Conservation (phyloP, 2,113 vertebrate genomes). For the Archilochus colubris region DNA sequence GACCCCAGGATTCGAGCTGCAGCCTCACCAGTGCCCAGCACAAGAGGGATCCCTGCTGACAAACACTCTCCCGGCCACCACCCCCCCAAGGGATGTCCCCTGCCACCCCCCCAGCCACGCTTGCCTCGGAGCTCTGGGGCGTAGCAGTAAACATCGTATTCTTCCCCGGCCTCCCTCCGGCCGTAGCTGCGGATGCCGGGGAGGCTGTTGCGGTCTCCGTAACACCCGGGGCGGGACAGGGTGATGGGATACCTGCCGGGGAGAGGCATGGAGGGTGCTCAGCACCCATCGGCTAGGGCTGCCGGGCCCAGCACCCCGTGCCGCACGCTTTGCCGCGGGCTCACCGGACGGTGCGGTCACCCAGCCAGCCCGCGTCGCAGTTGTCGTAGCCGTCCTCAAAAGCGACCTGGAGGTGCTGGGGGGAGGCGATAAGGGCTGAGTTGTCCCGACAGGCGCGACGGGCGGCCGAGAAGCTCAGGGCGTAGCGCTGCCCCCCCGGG, state of each 20-base stretch:
- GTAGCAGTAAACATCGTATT: conserved; percentile 96
- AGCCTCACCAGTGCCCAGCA: too few species aligned
- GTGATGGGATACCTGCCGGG: conserved; percentile 91
- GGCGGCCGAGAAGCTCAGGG: conserved; percentile 85
- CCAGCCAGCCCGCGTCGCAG: conserved; percentile 95
- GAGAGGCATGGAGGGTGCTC: neutral
- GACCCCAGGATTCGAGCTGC: too few species aligned
- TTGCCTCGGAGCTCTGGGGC: conserved; percentile 85
- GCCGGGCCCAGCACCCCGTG: too few species aligned
- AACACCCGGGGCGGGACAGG: conserved; percentile 92
- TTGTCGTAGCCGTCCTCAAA: conserved; percentile 96
- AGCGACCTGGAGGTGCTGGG: conserved; percentile 88
- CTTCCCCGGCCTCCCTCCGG: conserved; percentile 80
- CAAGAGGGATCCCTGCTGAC: accelerated
- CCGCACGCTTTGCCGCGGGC: neutral
- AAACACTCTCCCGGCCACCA: neutral
- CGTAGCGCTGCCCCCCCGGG: conserved; percentile 87
- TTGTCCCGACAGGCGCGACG: conserved; percentile 86
- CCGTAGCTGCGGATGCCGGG: conserved; percentile 96
- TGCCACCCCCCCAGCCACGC: neutral
- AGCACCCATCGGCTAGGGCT: neutral
- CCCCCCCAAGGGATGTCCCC: accelerated
- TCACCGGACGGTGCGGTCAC: conserved; percentile 91
- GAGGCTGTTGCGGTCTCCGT: conserved; percentile 91
- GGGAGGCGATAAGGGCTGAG: conserved; percentile 84